Conservation (phyloP, 2,113 vertebrate genomes). For the Ophiodon elongatus region DNA sequence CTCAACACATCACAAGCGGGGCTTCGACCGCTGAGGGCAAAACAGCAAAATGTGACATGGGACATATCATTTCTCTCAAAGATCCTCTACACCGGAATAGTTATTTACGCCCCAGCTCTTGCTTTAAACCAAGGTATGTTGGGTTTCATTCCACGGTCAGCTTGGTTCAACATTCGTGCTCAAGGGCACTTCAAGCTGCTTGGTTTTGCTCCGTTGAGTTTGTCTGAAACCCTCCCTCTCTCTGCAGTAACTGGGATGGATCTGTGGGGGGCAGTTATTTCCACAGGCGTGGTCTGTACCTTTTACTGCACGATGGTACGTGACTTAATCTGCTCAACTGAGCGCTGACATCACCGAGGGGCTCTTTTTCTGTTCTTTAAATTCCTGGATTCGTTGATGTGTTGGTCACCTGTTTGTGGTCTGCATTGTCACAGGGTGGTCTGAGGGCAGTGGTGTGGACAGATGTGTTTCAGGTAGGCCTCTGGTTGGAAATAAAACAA, state of each 20-base stretch:
- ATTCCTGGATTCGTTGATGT: neutral
- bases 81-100: constrained; percentile 95
- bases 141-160: neutral
- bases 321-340: neutral
- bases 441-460: constrained; percentile 96
- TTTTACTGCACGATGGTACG: constrained; percentile 94
- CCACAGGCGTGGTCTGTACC: constrained; percentile 91
- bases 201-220: constrained; percentile 8
- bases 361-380: neutral
- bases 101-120: constrained; percentile 96
- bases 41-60: constrained; percentile 7
- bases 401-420: constrained; percentile 17
- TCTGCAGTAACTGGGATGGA: constrained; percentile 90
- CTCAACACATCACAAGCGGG: constrained; percentile 23
- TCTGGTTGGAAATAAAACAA: neutral
- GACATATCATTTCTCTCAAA: constrained; percentile 57
- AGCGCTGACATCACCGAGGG: neutral
- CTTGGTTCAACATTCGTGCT: constrained; percentile 3
- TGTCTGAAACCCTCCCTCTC: constrained; percentile 8
- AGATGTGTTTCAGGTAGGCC: constrained; percentile 89
- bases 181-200: constrained; percentile 40
- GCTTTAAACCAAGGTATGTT: constrained; percentile 94
- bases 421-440: constrained; percentile 85
- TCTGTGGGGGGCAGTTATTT: constrained; percentile 91
- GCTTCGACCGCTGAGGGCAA: neutral